Conservation (phyloP, 1,140 invertebrate genomes). For the Mamestra configurata region DNA sequence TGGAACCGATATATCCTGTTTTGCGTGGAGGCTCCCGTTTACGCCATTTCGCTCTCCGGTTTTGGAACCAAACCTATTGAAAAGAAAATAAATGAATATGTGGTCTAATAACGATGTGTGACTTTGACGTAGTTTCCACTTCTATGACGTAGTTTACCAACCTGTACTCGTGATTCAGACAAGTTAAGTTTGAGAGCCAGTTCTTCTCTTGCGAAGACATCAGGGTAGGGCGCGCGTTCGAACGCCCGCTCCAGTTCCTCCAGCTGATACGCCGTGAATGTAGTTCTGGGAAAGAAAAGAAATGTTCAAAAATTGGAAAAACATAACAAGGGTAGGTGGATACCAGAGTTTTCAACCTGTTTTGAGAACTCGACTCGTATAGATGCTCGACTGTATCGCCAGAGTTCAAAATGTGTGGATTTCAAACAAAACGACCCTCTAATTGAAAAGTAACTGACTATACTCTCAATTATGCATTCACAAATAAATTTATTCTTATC, state of each 20-base stretch:
- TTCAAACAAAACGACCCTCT: conserved; percentile 4
- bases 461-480: conserved; percentile 65
- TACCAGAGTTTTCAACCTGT: neutral
- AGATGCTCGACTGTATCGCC: too few relatives aligned
- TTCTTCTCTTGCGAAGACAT: conserved; percentile 98
- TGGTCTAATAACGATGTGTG: neutral
- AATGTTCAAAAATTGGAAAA: neutral
- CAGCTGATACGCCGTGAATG: conserved; percentile 98
- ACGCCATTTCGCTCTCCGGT: conserved; percentile 98
- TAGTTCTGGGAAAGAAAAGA: conserved; percentile 91
- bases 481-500: conserved; percentile 76
- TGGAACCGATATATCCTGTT: conserved; percentile 93
- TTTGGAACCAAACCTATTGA: conserved; percentile 91
- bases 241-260: conserved; percentile 98
- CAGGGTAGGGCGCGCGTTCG: conserved; percentile 98
- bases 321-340: too few relatives aligned
- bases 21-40: conserved; percentile 99
- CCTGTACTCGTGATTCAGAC: conserved; percentile 98
- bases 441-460: conserved; percentile 40
- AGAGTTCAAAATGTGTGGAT: too few relatives aligned
- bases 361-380: neutral
- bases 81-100: neutral
- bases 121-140: neutral
- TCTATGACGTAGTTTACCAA: conserved; percentile 81
- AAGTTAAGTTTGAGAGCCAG: conserved; percentile 96